phyloP scores from a whole-genome alignment of 2,113 vertebrate species.

The Anser brachyrhynchus region DNA sequence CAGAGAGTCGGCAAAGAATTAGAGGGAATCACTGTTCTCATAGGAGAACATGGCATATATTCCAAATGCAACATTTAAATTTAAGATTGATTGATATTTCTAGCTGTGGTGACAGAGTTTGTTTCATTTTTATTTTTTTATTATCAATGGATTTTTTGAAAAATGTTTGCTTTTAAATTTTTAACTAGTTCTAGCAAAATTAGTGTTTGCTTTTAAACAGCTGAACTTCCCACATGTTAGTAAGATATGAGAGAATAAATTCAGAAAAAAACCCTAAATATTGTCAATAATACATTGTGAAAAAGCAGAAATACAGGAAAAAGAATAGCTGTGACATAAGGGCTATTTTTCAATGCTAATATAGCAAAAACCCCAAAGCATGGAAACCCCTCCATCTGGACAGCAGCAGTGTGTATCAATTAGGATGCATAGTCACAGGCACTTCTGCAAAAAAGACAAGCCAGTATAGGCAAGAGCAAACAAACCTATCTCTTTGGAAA shows the following conservation, averaged over 20 bases:
- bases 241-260: not conserved
- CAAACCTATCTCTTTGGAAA: not conserved
- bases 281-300: not conserved
- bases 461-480: not conserved
- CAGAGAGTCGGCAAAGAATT: not conserved
- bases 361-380: not conserved
- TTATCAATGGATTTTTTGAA: not conserved
- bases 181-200: not conserved
- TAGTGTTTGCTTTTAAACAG: not conserved
- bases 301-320: not conserved
- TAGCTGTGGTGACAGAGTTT: not conserved
- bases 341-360: not conserved
- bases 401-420: not conserved
- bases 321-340: not conserved
- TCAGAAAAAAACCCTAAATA: fast-evolving
- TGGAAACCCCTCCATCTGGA: not conserved
- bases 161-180: not conserved
- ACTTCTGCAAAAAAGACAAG: not conserved
- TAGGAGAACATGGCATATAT: not conserved
- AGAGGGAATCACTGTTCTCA: not conserved
- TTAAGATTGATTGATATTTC: not conserved
- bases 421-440: not conserved
- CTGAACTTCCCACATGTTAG: not conserved
- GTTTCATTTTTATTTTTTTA: not conserved
- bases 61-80: not conserved